Evolutionary conservation across 2,113 vertebrate genomes (phyloP).

Genomic region (Paramisgurnus dabryanus): DNA sequence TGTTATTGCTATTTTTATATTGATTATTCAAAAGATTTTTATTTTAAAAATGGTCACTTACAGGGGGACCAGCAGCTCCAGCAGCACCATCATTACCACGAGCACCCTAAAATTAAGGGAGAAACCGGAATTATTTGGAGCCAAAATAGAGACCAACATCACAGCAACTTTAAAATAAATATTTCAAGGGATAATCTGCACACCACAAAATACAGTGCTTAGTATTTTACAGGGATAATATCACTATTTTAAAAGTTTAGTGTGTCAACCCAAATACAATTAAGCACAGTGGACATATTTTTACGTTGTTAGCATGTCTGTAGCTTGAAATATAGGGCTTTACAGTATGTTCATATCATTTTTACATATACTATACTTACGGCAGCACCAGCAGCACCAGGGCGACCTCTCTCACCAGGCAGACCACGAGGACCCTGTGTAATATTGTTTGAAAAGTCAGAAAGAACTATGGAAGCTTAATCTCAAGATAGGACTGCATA

Average conservation of each 20-base stretch:
- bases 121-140: background rate
- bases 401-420: slow-evolving; percentile 94
- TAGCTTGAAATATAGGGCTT: background rate
- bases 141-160: background rate
- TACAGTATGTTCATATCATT: background rate
- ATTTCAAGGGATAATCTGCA: background rate
- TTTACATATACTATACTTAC: slow-evolving; percentile 77
- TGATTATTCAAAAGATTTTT: background rate
- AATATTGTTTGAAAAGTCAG: slow-evolving; percentile 35
- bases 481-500: background rate
- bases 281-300: background rate
- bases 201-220: background rate
- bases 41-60: slow-evolving; percentile 72
- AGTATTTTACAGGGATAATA: background rate
- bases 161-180: background rate
- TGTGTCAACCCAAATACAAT: background rate
- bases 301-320: background rate
- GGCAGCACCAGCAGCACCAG: slow-evolving; percentile 85
- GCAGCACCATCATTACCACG: slow-evolving; percentile 94
- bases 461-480: background rate
- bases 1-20: background rate
- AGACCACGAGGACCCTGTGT: slow-evolving; percentile 91
- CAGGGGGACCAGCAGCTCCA: slow-evolving; percentile 90
- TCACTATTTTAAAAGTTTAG: background rate
- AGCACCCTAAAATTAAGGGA: slow-evolving; percentile 80